Evolutionary conservation across 2,113 vertebrate species (phyloP), one percentile per base, ranked within the genome.

Genomic region (Caranx melampygus): DNA sequence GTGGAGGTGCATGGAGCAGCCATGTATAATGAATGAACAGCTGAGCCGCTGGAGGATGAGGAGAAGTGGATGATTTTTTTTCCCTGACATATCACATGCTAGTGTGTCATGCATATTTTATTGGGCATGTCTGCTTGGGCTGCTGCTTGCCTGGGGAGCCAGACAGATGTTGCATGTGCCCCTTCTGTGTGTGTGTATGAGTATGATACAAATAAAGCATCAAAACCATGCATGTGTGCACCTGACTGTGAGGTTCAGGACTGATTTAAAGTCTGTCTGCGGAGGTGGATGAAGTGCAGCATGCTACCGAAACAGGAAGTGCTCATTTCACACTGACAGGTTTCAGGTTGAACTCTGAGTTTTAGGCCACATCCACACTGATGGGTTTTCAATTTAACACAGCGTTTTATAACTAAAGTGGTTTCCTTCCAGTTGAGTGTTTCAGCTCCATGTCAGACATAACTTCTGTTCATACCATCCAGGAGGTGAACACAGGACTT

Each of bases 21-120:
- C 82, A 90, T 90, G 88, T 86, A 82, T 90, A 88, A 90, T 90
- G 63, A 78, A 91, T 87, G 88, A 91, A 88, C 84, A 88, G 82
- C 88, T 84, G 84, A 88, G 77, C 75, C 45, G 31, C 75, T 72
- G 78, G 68, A 87, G 78, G 75, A 82, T 44, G 84, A 88, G 60
- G 66, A 51, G 51, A 67, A 68, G 74, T 63, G 45, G 72, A 85
- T 68, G 21, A 33, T 51, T 20, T n/a, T 51, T 51, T 51, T 35
- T 51, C 72, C 78, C 75, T 86, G 69, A 90, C 84, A 86, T 80
- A 75, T 88, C 81, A 77, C 86, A 88, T 85, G 72, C 64, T 76
- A 79, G 77, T 31, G 49, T 79, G 77, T 82, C 82, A 87, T 90
- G 67, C 83, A 92, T 89, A 89, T 92, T 90, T 90, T 79, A 89